A percentile compares a stretch with the other conserved stretches of the same genome.
Conservation (phyloP, 2,113 vertebrate genomes). For the Montifringilla adamsi region DNA sequence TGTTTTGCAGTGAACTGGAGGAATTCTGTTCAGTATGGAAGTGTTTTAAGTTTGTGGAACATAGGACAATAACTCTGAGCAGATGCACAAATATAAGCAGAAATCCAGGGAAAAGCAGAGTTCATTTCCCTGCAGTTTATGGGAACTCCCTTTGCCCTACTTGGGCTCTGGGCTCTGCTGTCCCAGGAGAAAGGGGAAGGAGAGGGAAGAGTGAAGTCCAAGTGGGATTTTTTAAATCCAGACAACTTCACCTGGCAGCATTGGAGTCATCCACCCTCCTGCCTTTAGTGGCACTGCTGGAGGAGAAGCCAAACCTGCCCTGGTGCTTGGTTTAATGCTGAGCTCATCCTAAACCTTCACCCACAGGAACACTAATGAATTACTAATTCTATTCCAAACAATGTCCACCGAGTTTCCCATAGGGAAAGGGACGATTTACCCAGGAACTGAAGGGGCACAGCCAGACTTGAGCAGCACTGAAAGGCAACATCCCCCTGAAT, state of each 20-base stretch:
- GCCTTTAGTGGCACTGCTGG: not conserved
- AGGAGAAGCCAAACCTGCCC: not conserved
- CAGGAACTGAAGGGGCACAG: not conserved
- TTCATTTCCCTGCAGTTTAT: not conserved
- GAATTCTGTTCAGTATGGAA: not conserved
- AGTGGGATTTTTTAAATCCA: not conserved
- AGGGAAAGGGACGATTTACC: not conserved
- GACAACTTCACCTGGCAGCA: not conserved
- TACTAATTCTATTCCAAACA: not conserved
- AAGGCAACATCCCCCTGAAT: not conserved
- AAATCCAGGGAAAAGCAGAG: not conserved
- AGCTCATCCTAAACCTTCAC: not conserved
- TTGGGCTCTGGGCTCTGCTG: rapidly evolving
- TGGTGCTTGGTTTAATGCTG: not conserved
- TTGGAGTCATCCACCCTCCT: not conserved
- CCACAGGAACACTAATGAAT: not conserved
- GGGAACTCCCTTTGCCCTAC: not conserved
- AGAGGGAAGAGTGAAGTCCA: not conserved
- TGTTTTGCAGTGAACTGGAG: not conserved
- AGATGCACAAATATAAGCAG: not conserved
- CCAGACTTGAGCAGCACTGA: not conserved
- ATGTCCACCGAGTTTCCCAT: not conserved
- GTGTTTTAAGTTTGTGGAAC: not conserved
- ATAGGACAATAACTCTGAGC: not conserved
- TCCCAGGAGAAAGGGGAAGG: not conserved